phyloP scores from a whole-genome alignment of 2,888 invertebrate species.

The Ferdinandea cuprea region DNA sequence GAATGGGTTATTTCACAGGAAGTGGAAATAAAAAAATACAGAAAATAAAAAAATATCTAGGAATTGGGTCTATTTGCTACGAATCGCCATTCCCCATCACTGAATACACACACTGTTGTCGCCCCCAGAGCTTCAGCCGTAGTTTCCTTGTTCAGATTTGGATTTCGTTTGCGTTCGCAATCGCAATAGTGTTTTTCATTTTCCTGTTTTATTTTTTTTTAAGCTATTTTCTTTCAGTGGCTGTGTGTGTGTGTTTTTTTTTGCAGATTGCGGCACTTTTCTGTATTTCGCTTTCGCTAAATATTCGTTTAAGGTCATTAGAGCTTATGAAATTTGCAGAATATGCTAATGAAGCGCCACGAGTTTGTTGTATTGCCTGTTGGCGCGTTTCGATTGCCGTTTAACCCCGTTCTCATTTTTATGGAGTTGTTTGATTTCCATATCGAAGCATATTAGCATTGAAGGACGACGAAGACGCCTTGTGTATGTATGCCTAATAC shows the following conservation, averaged over 20 bases:
- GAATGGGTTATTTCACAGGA: slow-evolving; percentile 70
- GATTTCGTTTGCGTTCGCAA: slow-evolving; percentile 56
- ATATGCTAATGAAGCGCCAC: slow-evolving; percentile 39
- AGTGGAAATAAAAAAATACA: slow-evolving; percentile 44
- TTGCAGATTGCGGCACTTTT: slow-evolving; percentile 43
- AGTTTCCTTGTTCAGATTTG: slow-evolving; percentile 67
- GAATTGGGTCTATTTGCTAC: slow-evolving; percentile 70
- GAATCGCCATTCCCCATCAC: slow-evolving; percentile 61
- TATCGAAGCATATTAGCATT: neutral
- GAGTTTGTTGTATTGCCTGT: slow-evolving; percentile 52
- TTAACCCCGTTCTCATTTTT: neutral
- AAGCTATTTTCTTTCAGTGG: too few species aligned
- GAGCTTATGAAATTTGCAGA: slow-evolving; percentile 61
- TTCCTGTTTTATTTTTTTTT: slow-evolving; percentile 12
- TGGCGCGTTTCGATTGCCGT: slow-evolving; percentile 31
- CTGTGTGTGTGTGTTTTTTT: too few species aligned
- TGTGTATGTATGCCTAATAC: too few species aligned
- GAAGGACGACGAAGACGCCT: too few species aligned
- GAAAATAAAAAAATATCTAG: slow-evolving; percentile 22
- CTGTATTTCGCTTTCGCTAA: too few species aligned
- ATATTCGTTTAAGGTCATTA: slow-evolving; percentile 67
- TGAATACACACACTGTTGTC: slow-evolving; percentile 57
- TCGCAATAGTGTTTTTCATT: slow-evolving; percentile 35
- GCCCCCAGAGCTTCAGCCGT: slow-evolving; percentile 39
- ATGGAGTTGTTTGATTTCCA: neutral